Base-by-base conservation (phyloP, 2,797 vertebrate genomes). In the Urosaurus nigricauda region DNA sequence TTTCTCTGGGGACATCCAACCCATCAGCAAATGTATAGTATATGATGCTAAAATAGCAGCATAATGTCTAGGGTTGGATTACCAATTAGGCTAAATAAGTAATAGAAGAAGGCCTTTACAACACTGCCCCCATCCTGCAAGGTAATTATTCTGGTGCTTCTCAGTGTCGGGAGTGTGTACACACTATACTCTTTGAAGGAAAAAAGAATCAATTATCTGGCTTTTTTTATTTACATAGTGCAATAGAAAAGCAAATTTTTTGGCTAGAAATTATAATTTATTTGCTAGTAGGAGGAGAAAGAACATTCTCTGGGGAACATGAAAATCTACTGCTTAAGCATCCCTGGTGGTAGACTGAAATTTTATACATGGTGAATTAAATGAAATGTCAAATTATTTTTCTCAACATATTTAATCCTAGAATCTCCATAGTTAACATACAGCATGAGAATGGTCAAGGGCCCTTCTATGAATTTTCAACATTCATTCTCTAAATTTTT, bases 1-100 rank as follows among this genome's bases (percentile, higher is more conserved):
- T 92, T 65, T 93, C 83, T 89, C 70, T 17, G 86, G 87, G 77
- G 79, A 70, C 68, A 81, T n/a, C 0, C 37, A 81, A 81, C 89
- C 8, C 11, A 90, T 21, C 65, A 53, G 58, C 58, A 75, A 53
- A 83, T 60, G 47, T 80, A 53, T 6, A 24, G 40, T 26, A 32
- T 14, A 9, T 16, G 21, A 70, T 14, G 35, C 77, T 94, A 75
- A 75, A 40, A 53, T 71, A 86, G 40, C 26, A 68, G 26, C 4
- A 37, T 65, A 29, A 83, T 47, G 21, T 83, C 71, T 88, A 83
- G n/a, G 80, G 71, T 40, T 83, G 32, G 58, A 29, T 60, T 51
- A 26, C 21, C 32, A 63, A 75, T 65, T 51, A 51, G 21, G 53
- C 40, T 74, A 65, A 88, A 82, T 63, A 88, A 73, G 58, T 68